phyloP scores from a whole-genome alignment of 2,797 vertebrate species.

The Loris lydekkerianus region DNA sequence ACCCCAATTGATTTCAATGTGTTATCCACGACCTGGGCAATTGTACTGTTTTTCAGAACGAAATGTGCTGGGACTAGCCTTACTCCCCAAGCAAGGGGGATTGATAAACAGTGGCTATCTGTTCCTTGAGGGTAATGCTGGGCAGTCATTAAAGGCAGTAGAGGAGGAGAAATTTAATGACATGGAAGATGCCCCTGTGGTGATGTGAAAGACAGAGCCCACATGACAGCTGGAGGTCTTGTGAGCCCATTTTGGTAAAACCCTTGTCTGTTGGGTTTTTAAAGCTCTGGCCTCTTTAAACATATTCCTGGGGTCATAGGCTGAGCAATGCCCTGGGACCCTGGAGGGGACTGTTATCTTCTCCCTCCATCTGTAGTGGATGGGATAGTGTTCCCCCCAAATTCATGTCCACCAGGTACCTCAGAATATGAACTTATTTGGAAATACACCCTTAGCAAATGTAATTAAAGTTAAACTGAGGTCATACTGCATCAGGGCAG shows the following conservation, averaged over 20 bases:
- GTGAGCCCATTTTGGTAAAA: not conserved
- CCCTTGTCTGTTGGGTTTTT: not conserved
- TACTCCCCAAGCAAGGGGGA: not conserved
- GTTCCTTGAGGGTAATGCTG: not conserved
- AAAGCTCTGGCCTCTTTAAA: not conserved
- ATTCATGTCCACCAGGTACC: not conserved
- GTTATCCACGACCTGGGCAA: accelerated
- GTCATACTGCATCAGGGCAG: not conserved
- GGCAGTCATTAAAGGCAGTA: not conserved
- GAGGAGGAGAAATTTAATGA: not conserved
- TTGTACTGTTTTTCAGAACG: not conserved
- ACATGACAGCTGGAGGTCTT: not conserved
- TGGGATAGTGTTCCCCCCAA: not conserved
- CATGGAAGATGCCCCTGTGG: not conserved
- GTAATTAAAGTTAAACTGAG: not conserved
- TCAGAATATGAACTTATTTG: not conserved
- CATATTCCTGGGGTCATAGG: not conserved
- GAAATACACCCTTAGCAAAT: not conserved
- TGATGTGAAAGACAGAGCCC: not conserved
- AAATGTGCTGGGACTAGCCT: not conserved
- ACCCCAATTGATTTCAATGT: accelerated
- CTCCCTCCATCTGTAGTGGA: not conserved
- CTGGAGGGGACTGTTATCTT: not conserved
- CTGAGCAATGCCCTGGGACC: not conserved
- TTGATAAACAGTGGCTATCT: not conserved